Evolutionary conservation across 1,140 invertebrate genomes (phyloP).

Genomic region (Diachasma alloeum): DNA sequence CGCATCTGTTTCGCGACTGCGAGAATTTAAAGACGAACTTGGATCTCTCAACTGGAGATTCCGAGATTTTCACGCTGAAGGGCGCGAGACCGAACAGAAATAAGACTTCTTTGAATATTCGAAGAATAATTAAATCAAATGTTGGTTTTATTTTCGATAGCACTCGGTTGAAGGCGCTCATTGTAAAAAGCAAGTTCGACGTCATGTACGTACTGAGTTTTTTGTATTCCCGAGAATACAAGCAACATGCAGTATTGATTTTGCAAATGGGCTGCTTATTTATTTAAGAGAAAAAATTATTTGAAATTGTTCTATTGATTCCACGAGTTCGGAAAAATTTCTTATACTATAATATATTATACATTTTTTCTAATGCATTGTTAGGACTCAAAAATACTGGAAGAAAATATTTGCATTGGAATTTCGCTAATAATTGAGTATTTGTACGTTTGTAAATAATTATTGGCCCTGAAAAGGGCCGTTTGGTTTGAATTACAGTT

Average conservation of each 20-base stretch:
- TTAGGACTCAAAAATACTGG: too few species aligned
- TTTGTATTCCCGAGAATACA: background rate
- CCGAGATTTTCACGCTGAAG: background rate
- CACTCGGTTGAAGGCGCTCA: background rate
- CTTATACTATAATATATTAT: too few species aligned
- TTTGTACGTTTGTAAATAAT: background rate
- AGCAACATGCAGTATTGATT: too few species aligned
- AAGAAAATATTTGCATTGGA: too few species aligned
- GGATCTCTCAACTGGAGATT: background rate
- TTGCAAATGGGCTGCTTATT: too few species aligned
- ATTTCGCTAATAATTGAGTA: background rate
- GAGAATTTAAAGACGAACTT: background rate
- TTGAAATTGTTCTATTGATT: too few species aligned
- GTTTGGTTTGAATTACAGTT: background rate
- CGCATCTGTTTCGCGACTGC: background rate
- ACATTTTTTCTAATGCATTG: too few species aligned
- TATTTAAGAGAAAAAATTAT: too few species aligned
- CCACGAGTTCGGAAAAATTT: too few species aligned
- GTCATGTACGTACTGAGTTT: background rate
- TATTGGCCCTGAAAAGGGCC: conserved; percentile 18
- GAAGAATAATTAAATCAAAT: background rate
- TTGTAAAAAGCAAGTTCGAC: background rate
- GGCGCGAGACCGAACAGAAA: background rate
- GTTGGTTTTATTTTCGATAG: background rate
- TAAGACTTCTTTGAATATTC: background rate